These are phyloP conservation scores for Drosophila kurseongensis DNA, from an alignment of 1,140 invertebrate genomes.

Conservation along the genomic window DNA sequence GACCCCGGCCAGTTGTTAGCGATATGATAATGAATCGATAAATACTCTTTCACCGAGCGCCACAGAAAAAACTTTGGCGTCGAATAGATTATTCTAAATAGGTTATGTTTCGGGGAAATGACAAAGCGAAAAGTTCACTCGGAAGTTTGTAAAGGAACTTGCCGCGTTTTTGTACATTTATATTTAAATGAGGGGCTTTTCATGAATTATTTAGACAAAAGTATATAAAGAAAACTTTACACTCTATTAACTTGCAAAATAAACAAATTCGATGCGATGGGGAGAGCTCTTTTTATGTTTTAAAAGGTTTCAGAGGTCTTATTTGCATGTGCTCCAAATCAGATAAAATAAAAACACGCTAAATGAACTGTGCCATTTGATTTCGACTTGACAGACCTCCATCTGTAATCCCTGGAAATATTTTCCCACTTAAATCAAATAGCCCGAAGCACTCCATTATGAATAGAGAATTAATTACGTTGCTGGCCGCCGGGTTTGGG, in stretches of 20 bases:
- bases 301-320: not conserved
- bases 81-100: conserved; percentile 41
- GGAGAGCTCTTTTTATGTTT: not conserved
- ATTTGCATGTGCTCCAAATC: no score
- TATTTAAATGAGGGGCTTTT: conserved; percentile 36
- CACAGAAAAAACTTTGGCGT: conserved; percentile 14
- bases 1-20: conserved; percentile 26
- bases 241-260: conserved; percentile 25
- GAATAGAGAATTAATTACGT: conserved; percentile 52
- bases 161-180: conserved; percentile 14
- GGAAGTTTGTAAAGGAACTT: conserved; percentile 15
- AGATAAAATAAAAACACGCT: not conserved
- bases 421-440: not conserved
- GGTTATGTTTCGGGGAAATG: conserved; percentile 40
- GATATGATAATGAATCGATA: conserved; percentile 46
- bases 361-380: no score
- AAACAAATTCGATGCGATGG: conserved; percentile 18
- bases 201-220: conserved; percentile 40
- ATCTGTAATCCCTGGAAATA: not conserved
- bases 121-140: conserved; percentile 31
- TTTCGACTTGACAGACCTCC: no score
- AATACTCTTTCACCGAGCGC: conserved; percentile 32
- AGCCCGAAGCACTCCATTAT: conserved; percentile 7
- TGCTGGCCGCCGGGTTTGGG: conserved; percentile 18
- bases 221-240: conserved; percentile 15